These are phyloP conservation scores for Harmothoe impar DNA, from an alignment of 2,888 invertebrate species.

Conservation along the genomic window DNA sequence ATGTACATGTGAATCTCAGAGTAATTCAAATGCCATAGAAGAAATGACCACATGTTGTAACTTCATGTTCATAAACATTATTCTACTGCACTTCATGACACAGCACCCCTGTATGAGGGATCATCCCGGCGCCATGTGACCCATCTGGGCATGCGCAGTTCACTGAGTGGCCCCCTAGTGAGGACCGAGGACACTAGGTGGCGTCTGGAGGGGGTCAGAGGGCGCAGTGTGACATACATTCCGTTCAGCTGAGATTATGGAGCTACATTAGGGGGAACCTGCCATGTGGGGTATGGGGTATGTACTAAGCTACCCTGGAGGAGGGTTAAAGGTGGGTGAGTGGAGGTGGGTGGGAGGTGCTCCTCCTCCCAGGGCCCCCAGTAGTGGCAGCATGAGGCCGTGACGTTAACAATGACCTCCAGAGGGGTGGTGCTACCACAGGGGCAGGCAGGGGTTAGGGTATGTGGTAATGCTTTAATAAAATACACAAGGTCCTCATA, in stretches of 20 bases:
- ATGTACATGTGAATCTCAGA: no score
- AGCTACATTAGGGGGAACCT: not conserved
- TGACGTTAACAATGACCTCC: no score
- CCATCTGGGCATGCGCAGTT: not conserved
- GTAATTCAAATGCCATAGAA: no score
- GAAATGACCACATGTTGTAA: no score
- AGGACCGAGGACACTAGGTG: not conserved
- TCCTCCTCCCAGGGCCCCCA: not conserved
- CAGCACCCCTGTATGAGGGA: no score
- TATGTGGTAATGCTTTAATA: no score
- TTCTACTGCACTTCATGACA: no score
- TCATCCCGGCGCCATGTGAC: not conserved
- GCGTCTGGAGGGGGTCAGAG: conserved; percentile 12
- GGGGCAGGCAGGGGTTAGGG: no score
- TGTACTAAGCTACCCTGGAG: not conserved
- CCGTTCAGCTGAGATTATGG: not conserved
- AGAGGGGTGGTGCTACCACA: no score
- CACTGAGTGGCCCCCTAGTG: conserved; percentile 8
- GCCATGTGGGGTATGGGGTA: not conserved
- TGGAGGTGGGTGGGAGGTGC: not conserved
- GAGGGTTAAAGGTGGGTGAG: not conserved
- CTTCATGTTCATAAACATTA: no score
- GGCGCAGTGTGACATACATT: conserved; percentile 29
- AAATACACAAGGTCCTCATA: no score
- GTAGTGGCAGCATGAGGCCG: not conserved